phyloP scores from a whole-genome alignment of 2,113 vertebrate genomes.

The Esox niger region DNA sequence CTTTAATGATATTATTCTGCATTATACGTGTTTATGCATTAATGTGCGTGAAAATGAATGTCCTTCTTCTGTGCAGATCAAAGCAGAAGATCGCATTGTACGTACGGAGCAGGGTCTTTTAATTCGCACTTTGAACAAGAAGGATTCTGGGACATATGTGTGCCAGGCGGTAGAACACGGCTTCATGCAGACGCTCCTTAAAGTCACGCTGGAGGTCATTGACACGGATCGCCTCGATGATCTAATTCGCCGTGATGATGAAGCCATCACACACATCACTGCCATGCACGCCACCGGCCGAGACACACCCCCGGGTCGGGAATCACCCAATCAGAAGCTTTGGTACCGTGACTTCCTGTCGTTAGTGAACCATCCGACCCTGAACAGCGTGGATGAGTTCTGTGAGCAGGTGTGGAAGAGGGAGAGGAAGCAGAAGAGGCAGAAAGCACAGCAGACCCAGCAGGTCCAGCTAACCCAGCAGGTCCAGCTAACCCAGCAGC shows the following conservation, averaged over 20 bases:
- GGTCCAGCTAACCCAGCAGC: constrained; percentile 45
- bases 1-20: neutral
- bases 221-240: constrained; percentile 88
- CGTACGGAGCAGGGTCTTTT: constrained; percentile 90
- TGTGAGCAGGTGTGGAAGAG: constrained; percentile 98
- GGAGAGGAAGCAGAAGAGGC: constrained; percentile 89
- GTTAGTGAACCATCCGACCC: constrained; percentile 92
- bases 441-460: constrained; percentile 77
- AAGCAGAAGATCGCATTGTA: constrained; percentile 82
- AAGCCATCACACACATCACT: constrained; percentile 59
- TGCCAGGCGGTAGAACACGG: constrained; percentile 95
- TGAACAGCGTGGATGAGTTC: constrained; percentile 95
- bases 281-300: constrained; percentile 45
- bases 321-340: constrained; percentile 85
- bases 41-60: too few relatives aligned
- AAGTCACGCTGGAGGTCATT: constrained; percentile 92
- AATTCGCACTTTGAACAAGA: constrained; percentile 82
- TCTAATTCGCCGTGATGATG: constrained; percentile 84
- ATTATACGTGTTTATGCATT: too few relatives aligned
- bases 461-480: constrained; percentile 50
- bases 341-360: constrained; percentile 99
- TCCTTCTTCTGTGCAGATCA: constrained; percentile 71
- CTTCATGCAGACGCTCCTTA: constrained; percentile 92
- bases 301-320: constrained; percentile 68
- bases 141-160: constrained; percentile 87